phyloP scores from a whole-genome alignment of 2,888 invertebrate genomes.

The Ischnura elegans region DNA sequence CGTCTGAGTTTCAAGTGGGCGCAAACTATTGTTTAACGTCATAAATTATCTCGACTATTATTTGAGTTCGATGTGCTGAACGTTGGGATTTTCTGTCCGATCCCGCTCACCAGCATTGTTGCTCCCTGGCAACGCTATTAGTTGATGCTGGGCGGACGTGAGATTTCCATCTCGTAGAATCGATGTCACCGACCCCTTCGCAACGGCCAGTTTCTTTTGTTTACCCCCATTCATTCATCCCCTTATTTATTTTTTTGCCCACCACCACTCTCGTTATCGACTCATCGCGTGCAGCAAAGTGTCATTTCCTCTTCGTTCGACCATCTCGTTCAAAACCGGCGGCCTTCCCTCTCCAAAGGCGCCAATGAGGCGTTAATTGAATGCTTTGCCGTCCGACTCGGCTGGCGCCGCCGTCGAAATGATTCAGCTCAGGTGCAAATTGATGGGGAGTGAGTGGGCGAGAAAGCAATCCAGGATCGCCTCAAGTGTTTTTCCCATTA shows the following conservation, averaged over 20 bases:
- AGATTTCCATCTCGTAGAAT: background rate
- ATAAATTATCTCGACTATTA: no score
- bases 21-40: no score
- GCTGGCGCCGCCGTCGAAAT: conserved; percentile 4
- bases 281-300: background rate
- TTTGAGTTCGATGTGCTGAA: no score
- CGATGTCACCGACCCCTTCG: background rate
- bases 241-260: background rate
- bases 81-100: no score
- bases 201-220: background rate
- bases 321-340: no score
- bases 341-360: background rate
- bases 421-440: background rate
- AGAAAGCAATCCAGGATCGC: background rate
- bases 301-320: background rate
- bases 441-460: background rate
- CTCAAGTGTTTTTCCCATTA: background rate
- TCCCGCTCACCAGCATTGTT: no score
- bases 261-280: background rate
- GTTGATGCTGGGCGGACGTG: background rate
- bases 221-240: background rate
- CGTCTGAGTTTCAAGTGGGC: no score
- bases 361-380: conserved; percentile 7
- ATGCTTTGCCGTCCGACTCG: background rate
- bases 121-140: no score